These are phyloP conservation scores for Ibycter americanus DNA, from an alignment of 2,797 vertebrate genomes.

Conservation along the genomic window DNA sequence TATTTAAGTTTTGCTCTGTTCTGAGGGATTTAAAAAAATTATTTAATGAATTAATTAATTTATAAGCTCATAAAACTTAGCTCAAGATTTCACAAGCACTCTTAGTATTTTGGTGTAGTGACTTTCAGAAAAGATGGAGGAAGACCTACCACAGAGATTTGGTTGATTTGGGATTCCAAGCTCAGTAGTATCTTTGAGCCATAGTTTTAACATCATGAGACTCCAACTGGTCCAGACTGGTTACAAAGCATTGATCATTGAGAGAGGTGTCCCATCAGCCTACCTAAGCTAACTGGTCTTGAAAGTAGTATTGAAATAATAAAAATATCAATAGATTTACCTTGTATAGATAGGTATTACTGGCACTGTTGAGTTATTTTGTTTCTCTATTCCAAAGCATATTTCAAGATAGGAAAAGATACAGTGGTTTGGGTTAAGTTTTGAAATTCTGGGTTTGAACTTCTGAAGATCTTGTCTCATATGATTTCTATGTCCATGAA, in stretches of 20 bases:
- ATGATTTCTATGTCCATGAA: neutral
- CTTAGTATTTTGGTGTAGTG: neutral
- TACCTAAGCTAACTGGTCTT: neutral
- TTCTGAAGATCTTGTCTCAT: neutral
- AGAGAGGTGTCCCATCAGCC: neutral
- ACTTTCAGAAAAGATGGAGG: neutral
- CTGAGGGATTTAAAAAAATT: neutral
- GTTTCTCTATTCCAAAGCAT: neutral
- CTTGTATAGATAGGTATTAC: neutral
- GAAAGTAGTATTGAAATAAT: neutral
- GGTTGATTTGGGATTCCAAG: neutral
- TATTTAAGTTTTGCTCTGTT: neutral
- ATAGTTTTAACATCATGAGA: neutral
- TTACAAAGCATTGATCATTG: neutral
- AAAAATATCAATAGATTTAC: neutral
- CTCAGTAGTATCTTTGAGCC: neutral
- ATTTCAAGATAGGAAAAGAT: neutral
- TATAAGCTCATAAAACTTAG: neutral
- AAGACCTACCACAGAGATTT: neutral
- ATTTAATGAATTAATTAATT: neutral
- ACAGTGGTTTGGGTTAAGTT: neutral
- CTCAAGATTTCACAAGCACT: neutral
- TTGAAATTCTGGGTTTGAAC: neutral
- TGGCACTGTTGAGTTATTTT: neutral
- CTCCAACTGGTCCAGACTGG: neutral